phyloP scores from a whole-genome alignment of 2,113 vertebrate species.

The Pelodiscus sinensis region DNA sequence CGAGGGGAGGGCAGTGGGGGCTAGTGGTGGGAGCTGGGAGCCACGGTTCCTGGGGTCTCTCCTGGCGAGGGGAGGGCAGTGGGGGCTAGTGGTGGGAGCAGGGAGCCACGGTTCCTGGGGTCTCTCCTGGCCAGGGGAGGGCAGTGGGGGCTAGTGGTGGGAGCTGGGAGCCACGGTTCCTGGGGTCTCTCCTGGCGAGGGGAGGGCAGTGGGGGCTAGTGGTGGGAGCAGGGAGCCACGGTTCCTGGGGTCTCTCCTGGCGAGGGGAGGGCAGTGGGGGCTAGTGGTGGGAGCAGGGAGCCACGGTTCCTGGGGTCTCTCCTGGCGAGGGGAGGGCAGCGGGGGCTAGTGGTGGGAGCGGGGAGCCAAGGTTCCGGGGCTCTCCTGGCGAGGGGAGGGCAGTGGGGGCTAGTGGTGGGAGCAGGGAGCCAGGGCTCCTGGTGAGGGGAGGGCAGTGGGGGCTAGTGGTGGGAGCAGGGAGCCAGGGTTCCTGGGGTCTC shows the following conservation, averaged over 20 bases:
- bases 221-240: not conserved
- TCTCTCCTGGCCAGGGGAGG: too few relatives aligned
- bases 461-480: too few relatives aligned
- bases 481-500: too few relatives aligned
- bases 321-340: not conserved
- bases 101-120: too few relatives aligned
- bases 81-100: too few relatives aligned
- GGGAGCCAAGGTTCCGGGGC: too few relatives aligned
- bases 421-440: too few relatives aligned
- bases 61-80: not conserved
- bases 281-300: not conserved
- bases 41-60: not conserved
- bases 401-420: not conserved
- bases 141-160: not conserved
- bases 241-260: too few relatives aligned
- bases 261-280: not conserved
- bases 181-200: rapidly evolving
- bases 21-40: not conserved
- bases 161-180: too few relatives aligned
- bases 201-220: not conserved
- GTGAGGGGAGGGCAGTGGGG: not conserved
- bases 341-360: too few relatives aligned
- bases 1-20: not conserved
- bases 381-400: not conserved
- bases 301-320: too few relatives aligned